Evolutionary conservation across 2,797 vertebrate genomes (phyloP), one percentile per base, ranked within the genome.

Genomic region (Parauchenoglanis punctatus): DNA sequence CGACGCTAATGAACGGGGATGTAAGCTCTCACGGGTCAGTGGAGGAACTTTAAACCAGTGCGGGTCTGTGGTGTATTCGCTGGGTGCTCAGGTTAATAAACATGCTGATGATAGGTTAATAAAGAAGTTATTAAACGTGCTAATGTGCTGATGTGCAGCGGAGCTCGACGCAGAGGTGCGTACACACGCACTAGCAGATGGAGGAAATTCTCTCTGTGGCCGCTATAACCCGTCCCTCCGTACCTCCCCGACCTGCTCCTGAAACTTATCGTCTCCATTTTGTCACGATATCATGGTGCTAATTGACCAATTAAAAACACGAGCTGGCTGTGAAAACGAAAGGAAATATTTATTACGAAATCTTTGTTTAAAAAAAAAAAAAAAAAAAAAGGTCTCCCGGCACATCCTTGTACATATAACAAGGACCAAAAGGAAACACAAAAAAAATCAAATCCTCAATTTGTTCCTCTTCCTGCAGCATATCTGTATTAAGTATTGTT

Each of bases 61-160:
- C 4, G 10, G 40, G 70, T 76, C 65, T 83, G 81, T 20, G 80
- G 68, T 83, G 52, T 83, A 49, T 87, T 84, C 49, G 49, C 44
- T 61, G 75, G n/a, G 75, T 80, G 65, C 75, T 80, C 54, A 52
- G 65, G 63, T 81, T 85, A 85, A 81, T 88, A 81, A 88, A 63
- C 83, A 80, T 63, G 65, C 31, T 88, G 83, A 85, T 85, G 56
- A 54, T 46, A 52, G 84, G 56, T 59, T 75, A 85, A 85, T 85
- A 85, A 85, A 85, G 70, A 76, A 63, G 40, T 85, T 85, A 85
- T 81, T 88, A 85, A 88, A 81, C 65, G 28, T 81, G 28, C 61
- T 88, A 78, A 85, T 61, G 81, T 83, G 81, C 81, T 68, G 81
- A 83, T 83, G 63, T 31, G 63, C 46, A 54, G 46, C 10, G 11